Evolutionary conservation across 2,888 invertebrate species (phyloP).

Genomic region (Tachina grossa): DNA sequence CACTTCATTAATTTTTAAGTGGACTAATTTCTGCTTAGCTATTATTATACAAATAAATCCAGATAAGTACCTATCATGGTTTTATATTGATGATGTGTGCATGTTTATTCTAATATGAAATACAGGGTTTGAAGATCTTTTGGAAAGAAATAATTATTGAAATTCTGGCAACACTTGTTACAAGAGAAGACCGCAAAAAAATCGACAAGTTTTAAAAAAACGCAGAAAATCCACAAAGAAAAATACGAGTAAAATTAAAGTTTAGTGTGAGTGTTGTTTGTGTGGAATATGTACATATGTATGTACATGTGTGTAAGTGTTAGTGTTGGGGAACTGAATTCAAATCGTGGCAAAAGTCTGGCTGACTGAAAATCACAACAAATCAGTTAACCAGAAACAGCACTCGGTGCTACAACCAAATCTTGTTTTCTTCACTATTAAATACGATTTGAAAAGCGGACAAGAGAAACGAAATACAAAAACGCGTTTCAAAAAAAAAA

Average conservation of each 20-base stretch:
- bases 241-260: constrained; percentile 27
- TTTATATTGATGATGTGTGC: too few relatives aligned
- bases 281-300: too few relatives aligned
- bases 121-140: too few relatives aligned
- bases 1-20: too few relatives aligned
- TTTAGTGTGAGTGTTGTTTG: constrained; percentile 1
- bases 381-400: constrained; percentile 69
- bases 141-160: not conserved
- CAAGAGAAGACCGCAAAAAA: constrained; percentile 52
- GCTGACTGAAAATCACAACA: constrained; percentile 59
- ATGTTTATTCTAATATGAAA: too few relatives aligned
- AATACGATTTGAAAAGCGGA: constrained; percentile 44
- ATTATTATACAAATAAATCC: too few relatives aligned
- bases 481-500: constrained; percentile 35
- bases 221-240: constrained; percentile 16
- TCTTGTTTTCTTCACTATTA: constrained; percentile 34
- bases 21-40: too few relatives aligned
- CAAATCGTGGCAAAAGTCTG: constrained; percentile 66
- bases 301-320: not conserved
- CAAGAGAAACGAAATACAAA: constrained; percentile 42
- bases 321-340: constrained; percentile 52
- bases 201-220: constrained; percentile 16
- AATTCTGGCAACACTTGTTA: constrained; percentile 27
- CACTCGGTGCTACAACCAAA: constrained; percentile 58
- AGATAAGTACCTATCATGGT: too few relatives aligned